phyloP scores from a whole-genome alignment of 2,888 invertebrate genomes.

The Xiphydria camelus region DNA sequence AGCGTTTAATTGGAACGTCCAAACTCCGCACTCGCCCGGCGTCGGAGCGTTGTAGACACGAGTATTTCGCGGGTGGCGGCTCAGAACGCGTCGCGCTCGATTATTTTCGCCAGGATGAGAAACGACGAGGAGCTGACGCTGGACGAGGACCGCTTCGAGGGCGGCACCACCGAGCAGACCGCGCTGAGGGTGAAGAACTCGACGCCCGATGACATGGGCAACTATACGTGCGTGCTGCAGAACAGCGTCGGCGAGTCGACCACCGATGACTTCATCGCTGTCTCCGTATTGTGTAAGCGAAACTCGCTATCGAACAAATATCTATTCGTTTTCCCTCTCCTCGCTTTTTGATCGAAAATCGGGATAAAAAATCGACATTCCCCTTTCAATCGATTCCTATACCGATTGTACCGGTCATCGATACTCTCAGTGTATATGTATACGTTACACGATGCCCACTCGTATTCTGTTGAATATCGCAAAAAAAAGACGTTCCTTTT shows the following conservation, averaged over 20 bases:
- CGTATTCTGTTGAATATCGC: too few species aligned
- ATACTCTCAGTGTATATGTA: too few species aligned
- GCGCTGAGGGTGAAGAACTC: slow-evolving; percentile 78
- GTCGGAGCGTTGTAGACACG: background rate
- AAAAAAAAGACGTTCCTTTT: background rate
- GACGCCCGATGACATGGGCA: slow-evolving; percentile 77
- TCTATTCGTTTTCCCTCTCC: too few species aligned
- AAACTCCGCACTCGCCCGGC: background rate
- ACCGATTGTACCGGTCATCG: too few species aligned
- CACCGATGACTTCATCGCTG: slow-evolving; percentile 73
- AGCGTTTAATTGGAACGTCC: background rate
- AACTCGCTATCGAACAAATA: too few species aligned
- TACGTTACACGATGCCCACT: too few species aligned
- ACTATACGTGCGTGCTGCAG: slow-evolving; percentile 79
- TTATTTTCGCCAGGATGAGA: slow-evolving; percentile 73
- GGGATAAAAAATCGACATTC: too few species aligned
- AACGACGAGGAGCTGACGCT: slow-evolving; percentile 67
- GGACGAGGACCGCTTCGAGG: slow-evolving; percentile 70
- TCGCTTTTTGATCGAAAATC: too few species aligned
- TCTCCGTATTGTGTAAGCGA: slow-evolving; percentile 84
- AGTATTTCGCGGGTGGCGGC: too few species aligned
- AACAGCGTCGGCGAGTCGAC: slow-evolving; percentile 79
- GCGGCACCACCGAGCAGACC: slow-evolving; percentile 75
- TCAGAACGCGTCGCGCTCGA: too few species aligned
- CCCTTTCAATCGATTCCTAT: too few species aligned